These are phyloP conservation scores for Ispidina lecontei DNA, from an alignment of 2,797 vertebrate genomes.

Conservation along the genomic window DNA sequence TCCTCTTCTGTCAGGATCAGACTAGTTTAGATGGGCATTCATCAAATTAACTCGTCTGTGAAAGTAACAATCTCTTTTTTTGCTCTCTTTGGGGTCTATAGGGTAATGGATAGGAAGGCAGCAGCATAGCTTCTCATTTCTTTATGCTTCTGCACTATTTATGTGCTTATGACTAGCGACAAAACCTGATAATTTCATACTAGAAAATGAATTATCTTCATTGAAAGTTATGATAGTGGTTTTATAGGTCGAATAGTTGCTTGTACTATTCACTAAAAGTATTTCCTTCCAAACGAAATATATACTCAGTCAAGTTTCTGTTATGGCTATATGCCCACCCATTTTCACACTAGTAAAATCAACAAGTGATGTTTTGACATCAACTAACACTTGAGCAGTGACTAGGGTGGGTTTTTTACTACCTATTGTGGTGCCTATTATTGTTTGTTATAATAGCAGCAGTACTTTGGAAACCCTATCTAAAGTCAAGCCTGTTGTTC, in stretches of 20 bases:
- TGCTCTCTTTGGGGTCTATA: not conserved
- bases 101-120: not conserved
- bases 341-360: not conserved
- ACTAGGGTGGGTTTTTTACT: not conserved
- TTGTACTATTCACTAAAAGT: not conserved
- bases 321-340: not conserved
- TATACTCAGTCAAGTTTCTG: not conserved
- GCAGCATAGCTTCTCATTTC: not conserved
- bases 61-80: not conserved
- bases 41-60: not conserved
- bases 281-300: not conserved
- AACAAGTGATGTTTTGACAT: not conserved
- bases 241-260: not conserved
- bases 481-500: not conserved
- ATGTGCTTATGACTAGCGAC: not conserved
- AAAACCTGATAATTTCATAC: not conserved
- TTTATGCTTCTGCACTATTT: not conserved
- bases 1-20: not conserved
- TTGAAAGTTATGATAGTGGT: not conserved
- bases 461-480: not conserved
- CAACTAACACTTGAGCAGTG: not conserved
- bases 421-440: not conserved
- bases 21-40: not conserved
- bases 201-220: not conserved
- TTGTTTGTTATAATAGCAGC: not conserved